Evolutionary conservation across 2,888 invertebrate genomes (phyloP), one percentile per base, ranked within the genome.

Genomic region (Gonocerus acuteangulatus): DNA sequence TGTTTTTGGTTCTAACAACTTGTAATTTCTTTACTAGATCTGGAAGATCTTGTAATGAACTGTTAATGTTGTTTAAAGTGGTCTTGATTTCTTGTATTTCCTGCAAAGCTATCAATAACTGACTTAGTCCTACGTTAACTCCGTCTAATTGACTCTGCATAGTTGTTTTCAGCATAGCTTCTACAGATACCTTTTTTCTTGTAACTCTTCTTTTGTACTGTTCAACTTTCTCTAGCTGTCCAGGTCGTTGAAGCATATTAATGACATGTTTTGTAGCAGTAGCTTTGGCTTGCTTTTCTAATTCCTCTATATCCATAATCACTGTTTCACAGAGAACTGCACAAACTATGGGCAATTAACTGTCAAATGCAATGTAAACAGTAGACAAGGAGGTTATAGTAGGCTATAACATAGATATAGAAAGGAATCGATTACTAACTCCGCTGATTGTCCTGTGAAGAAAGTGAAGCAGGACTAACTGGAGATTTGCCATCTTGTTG

Each of bases 131-230:
- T 11, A 91, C 89, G 69, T 90, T 84, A 0, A 99, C 96, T 1
- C 95, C 96, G 75, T 99, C 97, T 59, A 99, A 77, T 75, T 99
- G 96, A 66, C 95, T 93, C 74, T 99, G 96, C 79, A 99, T 93
- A 1, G 95, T 95, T n/a, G 96, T 95, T 76, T 97, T 96, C 19
- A 99, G 73, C 80, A 93, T 88, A 1, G 93, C 92, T 74, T 95
- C 95, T 7, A 94, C 91, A 2, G 94, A 92, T 1, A 89, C 87
- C 77, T 93, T 88, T 69, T 89, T 87, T 62, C 87, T 79, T 9
- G 82, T 80, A 63, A 87, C 84, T 69, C 86, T 76, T 67, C 84
- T 81, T 72, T 86, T 87, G 69, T 86, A 87, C 71, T 87, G 87
- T 70, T 87, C 88, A 3, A 87, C 85, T 77, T 92, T 96, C 73